phyloP scores from a whole-genome alignment of 2,888 invertebrate genomes.

The Gymnoscelis rufifasciata region DNA sequence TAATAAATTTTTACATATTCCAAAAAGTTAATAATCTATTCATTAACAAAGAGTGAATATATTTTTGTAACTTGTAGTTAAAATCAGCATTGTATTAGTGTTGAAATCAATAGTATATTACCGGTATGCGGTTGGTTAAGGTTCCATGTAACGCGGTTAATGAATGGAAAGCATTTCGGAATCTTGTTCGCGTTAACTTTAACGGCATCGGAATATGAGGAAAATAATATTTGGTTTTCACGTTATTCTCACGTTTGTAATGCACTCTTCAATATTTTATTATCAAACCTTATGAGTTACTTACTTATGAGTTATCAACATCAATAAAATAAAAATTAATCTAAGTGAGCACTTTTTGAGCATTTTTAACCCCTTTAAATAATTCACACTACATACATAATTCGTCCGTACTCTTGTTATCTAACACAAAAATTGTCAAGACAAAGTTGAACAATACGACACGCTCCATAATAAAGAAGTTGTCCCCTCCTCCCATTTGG shows the following conservation, averaged over 20 bases:
- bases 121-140: conserved; percentile 27
- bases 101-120: conserved; percentile 39
- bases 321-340: too few species aligned
- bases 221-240: background rate
- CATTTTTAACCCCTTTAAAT: background rate
- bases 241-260: background rate
- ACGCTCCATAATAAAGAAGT: too few species aligned
- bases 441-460: too few species aligned
- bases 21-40: too few species aligned
- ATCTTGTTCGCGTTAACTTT: conserved; percentile 24
- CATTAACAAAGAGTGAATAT: too few species aligned
- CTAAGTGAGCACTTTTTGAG: too few species aligned
- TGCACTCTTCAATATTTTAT: conserved; percentile 4
- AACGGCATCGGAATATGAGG: conserved; percentile 14
- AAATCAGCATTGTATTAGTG: background rate
- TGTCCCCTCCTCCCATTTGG: too few species aligned
- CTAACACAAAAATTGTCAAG: too few species aligned
- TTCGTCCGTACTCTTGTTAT: too few species aligned
- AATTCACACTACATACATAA: too few species aligned
- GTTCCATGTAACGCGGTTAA: conserved; percentile 38
- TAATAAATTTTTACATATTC: too few species aligned
- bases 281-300: background rate
- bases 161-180: conserved; percentile 34
- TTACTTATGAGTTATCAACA: too few species aligned
- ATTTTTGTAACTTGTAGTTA: background rate